Percentiles rank a stretch among this genome's conserved stretches.
Evolutionary conservation across 2,888 invertebrate genomes (phyloP).

Genomic region (Cyclophora punctaria): DNA sequence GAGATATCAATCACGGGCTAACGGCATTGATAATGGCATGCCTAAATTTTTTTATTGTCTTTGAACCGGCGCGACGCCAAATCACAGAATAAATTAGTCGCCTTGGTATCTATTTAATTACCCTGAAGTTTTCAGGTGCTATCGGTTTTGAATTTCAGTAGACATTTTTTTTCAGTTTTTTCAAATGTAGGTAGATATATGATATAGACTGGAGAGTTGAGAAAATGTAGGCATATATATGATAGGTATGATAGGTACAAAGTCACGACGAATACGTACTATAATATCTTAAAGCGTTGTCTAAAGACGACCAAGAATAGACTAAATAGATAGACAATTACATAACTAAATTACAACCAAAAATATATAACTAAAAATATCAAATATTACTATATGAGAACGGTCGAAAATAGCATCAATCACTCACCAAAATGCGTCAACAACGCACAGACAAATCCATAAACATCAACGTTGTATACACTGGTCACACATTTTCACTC

Average conservation of each 20-base stretch:
- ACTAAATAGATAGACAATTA: constrained; percentile 11
- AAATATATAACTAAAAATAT: constrained; percentile 4
- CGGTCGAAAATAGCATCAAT: constrained; percentile 12
- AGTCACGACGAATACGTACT: too few relatives aligned
- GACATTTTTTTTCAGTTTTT: too few relatives aligned
- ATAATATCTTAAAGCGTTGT: too few relatives aligned
- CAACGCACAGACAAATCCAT: constrained; percentile 38
- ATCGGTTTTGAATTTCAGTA: too few relatives aligned
- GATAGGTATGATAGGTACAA: too few relatives aligned
- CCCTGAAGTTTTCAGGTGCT: too few relatives aligned
- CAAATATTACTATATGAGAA: constrained; percentile 8
- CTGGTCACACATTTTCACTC: constrained; percentile 63
- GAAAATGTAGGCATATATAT: too few relatives aligned
- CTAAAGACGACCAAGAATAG: too few relatives aligned
- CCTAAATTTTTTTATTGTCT: background rate
- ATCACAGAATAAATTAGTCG: constrained; percentile 25
- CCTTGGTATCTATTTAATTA: constrained; percentile 20
- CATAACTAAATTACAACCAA: constrained; percentile 5
- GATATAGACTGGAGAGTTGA: too few relatives aligned
- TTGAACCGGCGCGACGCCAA: constrained; percentile 26
- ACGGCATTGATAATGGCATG: constrained; percentile 4
- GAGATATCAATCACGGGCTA: background rate
- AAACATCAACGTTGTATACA: constrained; percentile 50
- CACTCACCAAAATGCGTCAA: constrained; percentile 40
- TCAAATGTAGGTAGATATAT: too few relatives aligned